Evolutionary conservation across 1,140 invertebrate genomes (phyloP), one percentile per base, ranked within the genome.

Genomic region (Brachystomella parvula): DNA sequence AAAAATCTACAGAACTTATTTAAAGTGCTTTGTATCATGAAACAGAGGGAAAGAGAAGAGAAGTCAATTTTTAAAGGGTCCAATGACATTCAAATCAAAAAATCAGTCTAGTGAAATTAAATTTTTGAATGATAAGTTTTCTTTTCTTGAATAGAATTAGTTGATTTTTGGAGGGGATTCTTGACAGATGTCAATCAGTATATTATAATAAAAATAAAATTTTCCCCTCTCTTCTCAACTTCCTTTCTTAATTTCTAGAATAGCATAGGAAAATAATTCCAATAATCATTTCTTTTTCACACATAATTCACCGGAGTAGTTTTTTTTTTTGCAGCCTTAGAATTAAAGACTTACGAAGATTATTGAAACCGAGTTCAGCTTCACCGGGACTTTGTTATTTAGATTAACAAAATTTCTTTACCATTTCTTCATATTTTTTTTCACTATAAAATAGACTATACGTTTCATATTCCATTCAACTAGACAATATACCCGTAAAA

Each of bases 391-490:
- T 15, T 53, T 53, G 9, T 53, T 53, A 12, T 6, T 17, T 53
- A 24, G 49, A 6, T 6, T 53, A 6, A 24, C 15, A 29, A 21
- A 59, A 3, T 9, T 59, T 59, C 21, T 59, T 3, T 9, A 28
- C 9, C 21, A 59, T 6, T 28, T 31, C 6, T 21, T 21, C 26
- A 59, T 15, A 59, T 59, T 31, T 59, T 31, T 59, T 9, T 3
- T 31, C 39, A 44, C n/a, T n/a, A 44, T n/a, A 44, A 12, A 9
- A 12, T 44, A 44, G 39, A n/a, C 9, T 44, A 44, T 44, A 44
- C 9, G 39, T 44, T 44, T 44, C n/a, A 12, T 44, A 44, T 30
- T 30, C 57, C 30, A 53, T 53, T 53, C 49, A 53, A 53, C 49
- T 53, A 53, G 49, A 53, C 49, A 53, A 53, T 15, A 6, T 53